Conservation (phyloP, 2,113 vertebrate genomes). For the Paramormyrops kingsleyae region DNA sequence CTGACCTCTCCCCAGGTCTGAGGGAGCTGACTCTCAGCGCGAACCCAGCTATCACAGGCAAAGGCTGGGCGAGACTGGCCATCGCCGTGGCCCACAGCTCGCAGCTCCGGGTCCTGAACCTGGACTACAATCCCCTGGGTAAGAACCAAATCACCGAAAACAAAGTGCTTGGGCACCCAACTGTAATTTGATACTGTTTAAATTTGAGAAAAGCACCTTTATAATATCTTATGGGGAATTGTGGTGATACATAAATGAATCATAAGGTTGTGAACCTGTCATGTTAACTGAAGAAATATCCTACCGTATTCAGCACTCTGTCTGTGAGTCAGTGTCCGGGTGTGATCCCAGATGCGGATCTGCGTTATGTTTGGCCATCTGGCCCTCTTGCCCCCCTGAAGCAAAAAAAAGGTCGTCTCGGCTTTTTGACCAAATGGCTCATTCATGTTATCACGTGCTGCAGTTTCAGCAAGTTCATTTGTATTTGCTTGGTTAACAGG, state of each 20-base stretch:
- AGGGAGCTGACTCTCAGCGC: conserved; percentile 90
- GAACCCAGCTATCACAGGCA: conserved; percentile 83
- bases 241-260: background rate
- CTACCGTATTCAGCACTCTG: background rate
- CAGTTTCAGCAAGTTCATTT: background rate
- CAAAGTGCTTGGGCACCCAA: background rate
- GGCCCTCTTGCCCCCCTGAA: background rate
- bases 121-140: conserved; percentile 96
- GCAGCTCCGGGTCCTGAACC: conserved; percentile 84
- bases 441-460: background rate
- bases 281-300: background rate
- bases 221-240: background rate
- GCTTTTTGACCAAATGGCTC: background rate
- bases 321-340: background rate
- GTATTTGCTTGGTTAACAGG: conserved; percentile 57
- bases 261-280: background rate
- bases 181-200: background rate
- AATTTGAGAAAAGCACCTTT: background rate
- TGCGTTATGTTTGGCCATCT: background rate
- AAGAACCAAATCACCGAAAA: conserved; percentile 32
- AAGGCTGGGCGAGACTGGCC: conserved; percentile 84
- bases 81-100: conserved; percentile 94
- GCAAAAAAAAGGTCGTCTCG: background rate
- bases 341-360: background rate
- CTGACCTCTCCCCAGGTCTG: conserved; percentile 62